Evolutionary conservation across 1,140 invertebrate genomes (phyloP), one percentile per base, ranked within the genome.

Genomic region (Pogonomyrmex barbatus): DNA sequence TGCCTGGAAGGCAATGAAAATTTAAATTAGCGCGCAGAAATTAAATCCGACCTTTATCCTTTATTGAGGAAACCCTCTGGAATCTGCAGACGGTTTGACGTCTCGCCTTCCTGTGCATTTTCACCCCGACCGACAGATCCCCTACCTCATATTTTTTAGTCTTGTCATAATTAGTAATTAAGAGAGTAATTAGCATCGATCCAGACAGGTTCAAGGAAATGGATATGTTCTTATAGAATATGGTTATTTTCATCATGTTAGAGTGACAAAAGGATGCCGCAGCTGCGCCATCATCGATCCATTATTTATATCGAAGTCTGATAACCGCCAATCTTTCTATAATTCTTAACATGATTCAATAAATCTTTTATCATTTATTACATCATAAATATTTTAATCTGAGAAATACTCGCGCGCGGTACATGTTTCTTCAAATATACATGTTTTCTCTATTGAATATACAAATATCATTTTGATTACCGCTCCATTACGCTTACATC

Each of bases 21-120:
- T 91, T 91, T 90, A 90, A 91, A 91, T 91, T 90, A 84, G 89
- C 78, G 89, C 83, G 87, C 84, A 90, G 89, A 91, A 90, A 91
- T 91, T 90, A 91, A 91, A 91, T 90, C 89, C 87, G 56, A 70
- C 82, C 78, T 91, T 90, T 90, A 90, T 87, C 89, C 86, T 88
- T 87, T 90, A 91, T 90, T 88, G 89, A 90, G 87, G 75, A 88
- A 88, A 91, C 88, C 87, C 84, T 84, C 76, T 68, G 68, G 70
- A 88, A 88, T 87, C 89, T 88, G 47, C 83, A 88, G 86, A 84
- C 83, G 78, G 78, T 71, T 89, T 88, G 77, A 90, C 83, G 81
- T 90, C 71, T 52, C 81, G 45, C 50, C 67, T 85, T 63, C 54
- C 60, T 70, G 54, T 79, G 63, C 70, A 81, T 88, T 70, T 88